Percentiles rank a stretch among this genome's conserved stretches.
These are phyloP conservation scores for Drosophila quasianomalipes DNA, from an alignment of 2,888 invertebrate species.

Conservation along the genomic window DNA sequence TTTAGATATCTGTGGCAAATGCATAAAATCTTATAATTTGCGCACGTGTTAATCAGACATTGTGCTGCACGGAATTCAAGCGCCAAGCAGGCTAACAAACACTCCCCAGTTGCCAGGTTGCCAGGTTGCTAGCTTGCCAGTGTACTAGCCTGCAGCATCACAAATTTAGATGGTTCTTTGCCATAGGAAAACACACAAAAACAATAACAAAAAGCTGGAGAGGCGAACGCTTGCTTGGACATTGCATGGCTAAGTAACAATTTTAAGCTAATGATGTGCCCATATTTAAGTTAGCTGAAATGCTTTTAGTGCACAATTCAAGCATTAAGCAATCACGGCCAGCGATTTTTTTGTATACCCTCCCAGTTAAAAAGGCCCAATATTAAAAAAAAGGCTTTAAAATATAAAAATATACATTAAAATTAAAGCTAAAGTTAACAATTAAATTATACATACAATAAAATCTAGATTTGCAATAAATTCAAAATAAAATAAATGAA, in stretches of 20 bases:
- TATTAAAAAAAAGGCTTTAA: neutral
- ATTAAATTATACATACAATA: neutral
- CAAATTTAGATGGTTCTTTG: slow-evolving; percentile 22
- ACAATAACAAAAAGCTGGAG: slow-evolving; percentile 3
- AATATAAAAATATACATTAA: neutral
- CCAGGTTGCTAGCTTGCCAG: slow-evolving; percentile 4
- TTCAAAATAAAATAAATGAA: neutral
- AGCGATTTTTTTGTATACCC: no score
- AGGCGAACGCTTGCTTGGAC: neutral
- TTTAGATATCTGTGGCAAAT: slow-evolving; percentile 78
- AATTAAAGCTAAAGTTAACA: neutral
- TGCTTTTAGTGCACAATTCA: slow-evolving; percentile 81
- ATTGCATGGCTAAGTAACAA: slow-evolving; percentile 74
- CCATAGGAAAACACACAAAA: neutral
- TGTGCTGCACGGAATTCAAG: slow-evolving; percentile 56
- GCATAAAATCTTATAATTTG: slow-evolving; percentile 82
- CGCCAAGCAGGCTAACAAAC: slow-evolving; percentile 19
- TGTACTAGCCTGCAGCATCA: slow-evolving; percentile 21
- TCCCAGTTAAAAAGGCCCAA: neutral
- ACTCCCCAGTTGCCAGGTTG: slow-evolving; percentile 16
- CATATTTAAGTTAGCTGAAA: slow-evolving; percentile 79
- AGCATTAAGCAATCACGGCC: slow-evolving; percentile 14
- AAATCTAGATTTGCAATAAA: neutral
- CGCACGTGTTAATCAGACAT: slow-evolving; percentile 82
- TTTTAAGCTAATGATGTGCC: slow-evolving; percentile 81